A percentile compares a stretch with the other conserved stretches of the same genome.
Conservation (phyloP, 1,140 invertebrate species). For the Calliphora vicina region DNA sequence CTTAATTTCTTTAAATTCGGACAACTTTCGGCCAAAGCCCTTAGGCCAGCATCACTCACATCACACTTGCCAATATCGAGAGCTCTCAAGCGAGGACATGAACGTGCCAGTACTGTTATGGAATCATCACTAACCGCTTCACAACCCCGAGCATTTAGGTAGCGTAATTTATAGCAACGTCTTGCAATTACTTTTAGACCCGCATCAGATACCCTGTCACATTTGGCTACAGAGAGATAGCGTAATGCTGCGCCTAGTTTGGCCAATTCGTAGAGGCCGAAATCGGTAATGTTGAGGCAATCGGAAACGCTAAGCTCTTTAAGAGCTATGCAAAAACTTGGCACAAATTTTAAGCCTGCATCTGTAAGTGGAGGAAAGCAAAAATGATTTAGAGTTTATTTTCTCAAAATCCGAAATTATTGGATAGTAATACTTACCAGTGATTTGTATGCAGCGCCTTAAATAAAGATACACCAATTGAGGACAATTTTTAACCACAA, state of each 20-base stretch:
- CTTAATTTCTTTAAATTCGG: conserved; percentile 90
- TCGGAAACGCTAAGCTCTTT: conserved; percentile 90
- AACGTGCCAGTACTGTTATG: conserved; percentile 81
- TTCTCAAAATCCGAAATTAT: not conserved
- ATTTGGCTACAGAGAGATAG: conserved; percentile 90
- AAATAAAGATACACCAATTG: conserved; percentile 89
- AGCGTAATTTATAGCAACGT: conserved; percentile 87
- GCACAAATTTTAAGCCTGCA: conserved; percentile 79
- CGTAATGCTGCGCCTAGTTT: conserved; percentile 84
- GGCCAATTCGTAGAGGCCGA: conserved; percentile 88
- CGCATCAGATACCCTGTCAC: conserved; percentile 84
- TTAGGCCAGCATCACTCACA: conserved; percentile 85
- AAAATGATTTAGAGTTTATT: not conserved
- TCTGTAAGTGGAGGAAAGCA: conserved; percentile 64
- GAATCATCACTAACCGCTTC: conserved; percentile 91
- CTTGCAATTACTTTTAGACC: conserved; percentile 86
- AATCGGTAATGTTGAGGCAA: conserved; percentile 88
- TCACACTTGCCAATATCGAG: conserved; percentile 93
- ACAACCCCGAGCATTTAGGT: conserved; percentile 89
- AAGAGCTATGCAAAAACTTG: conserved; percentile 83
- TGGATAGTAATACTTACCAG: conserved; percentile 66
- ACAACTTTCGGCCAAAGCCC: conserved; percentile 85
- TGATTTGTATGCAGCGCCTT: conserved; percentile 84
- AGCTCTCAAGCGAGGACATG: conserved; percentile 83
- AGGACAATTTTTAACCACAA: conserved; percentile 85